Evolutionary conservation across 2,797 vertebrate species (phyloP).

Genomic region (Rhinoraja longicauda): DNA sequence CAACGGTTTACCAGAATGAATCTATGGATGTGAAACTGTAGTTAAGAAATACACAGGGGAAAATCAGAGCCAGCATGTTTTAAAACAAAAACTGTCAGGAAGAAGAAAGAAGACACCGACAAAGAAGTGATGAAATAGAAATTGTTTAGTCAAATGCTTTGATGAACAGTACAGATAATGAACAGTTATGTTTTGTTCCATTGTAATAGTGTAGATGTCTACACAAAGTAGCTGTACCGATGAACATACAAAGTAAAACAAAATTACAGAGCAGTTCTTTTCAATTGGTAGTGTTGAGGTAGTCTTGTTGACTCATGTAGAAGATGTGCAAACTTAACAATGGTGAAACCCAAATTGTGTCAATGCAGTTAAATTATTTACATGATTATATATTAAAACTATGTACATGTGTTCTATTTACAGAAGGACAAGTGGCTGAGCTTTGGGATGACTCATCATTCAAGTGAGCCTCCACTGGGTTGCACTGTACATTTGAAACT

Average conservation of each 20-base stretch:
- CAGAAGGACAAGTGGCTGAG: slow-evolving; percentile 21
- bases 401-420: slow-evolving; percentile 37
- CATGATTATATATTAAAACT: slow-evolving; percentile 26
- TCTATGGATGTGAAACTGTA: background rate
- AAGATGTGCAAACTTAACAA: slow-evolving; percentile 37
- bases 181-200: background rate
- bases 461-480: slow-evolving; percentile 9
- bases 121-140: slow-evolving; percentile 37
- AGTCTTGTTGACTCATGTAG: slow-evolving; percentile 37
- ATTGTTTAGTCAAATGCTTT: slow-evolving; percentile 35
- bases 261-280: slow-evolving; percentile 29
- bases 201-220: slow-evolving; percentile 14
- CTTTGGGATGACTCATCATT: slow-evolving; percentile 31
- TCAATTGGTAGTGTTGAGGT: slow-evolving; percentile 30
- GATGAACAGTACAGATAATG: slow-evolving; percentile 33
- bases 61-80: background rate
- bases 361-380: slow-evolving; percentile 32
- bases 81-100: background rate
- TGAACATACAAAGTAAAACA: slow-evolving; percentile 31
- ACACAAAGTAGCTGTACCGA: slow-evolving; percentile 5
- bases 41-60: background rate
- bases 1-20: background rate
- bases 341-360: slow-evolving; percentile 21
- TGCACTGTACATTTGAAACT: slow-evolving; percentile 23
- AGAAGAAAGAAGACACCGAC: slow-evolving; percentile 30